These are phyloP conservation scores for Masticophis lateralis DNA, from an alignment of 2,797 vertebrate genomes.

Conservation along the genomic window DNA sequence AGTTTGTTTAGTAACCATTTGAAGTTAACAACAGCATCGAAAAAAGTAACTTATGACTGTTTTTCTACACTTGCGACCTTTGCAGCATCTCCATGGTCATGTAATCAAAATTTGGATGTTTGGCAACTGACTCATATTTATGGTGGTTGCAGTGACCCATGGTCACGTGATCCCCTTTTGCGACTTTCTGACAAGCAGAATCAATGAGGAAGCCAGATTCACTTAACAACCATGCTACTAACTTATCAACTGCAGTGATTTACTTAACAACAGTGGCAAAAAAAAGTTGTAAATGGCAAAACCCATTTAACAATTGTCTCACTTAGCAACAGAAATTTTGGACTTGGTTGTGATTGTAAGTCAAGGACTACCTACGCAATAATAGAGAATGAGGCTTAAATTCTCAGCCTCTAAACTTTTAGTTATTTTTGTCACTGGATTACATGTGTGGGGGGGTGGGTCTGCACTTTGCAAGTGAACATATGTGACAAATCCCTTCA, in stretches of 20 bases:
- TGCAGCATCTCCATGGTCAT: neutral
- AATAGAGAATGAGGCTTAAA: neutral
- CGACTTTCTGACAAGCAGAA: neutral
- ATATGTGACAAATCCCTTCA: neutral
- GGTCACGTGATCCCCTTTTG: too few species aligned
- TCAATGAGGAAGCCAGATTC: neutral
- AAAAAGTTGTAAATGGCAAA: neutral
- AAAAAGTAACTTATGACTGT: neutral
- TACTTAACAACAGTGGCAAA: neutral
- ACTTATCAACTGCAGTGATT: neutral
- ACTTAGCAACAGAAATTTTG: neutral
- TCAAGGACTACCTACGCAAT: neutral
- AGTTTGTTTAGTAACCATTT: neutral
- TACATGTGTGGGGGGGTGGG: too few species aligned
- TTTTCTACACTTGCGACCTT: neutral
- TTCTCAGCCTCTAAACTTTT: neutral
- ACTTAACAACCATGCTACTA: neutral
- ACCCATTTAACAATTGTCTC: neutral
- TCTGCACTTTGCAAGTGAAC: neutral
- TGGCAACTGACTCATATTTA: neutral
- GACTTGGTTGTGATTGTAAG: neutral
- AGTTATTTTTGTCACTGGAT: too few species aligned
- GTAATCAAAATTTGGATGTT: neutral
- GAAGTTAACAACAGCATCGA: neutral
- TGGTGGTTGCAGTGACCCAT: neutral